Conservation (phyloP, 2,113 vertebrate species). For the Probosciger aterrimus region DNA sequence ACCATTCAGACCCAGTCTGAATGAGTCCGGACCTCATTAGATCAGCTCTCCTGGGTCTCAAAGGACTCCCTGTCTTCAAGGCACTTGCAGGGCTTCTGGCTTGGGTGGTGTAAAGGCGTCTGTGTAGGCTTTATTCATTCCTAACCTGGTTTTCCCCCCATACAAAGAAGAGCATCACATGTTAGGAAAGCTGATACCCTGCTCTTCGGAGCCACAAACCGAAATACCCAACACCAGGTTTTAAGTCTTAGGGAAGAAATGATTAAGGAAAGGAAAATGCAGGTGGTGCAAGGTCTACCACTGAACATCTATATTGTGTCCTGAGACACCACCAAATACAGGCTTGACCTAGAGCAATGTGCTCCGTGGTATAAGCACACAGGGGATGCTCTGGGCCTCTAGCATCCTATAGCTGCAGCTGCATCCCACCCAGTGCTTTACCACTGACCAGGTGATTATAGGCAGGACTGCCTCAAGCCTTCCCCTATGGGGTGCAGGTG, state of each 20-base stretch:
- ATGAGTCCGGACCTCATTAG: neutral
- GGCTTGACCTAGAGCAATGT: neutral
- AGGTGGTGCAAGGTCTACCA: neutral
- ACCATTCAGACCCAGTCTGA: neutral
- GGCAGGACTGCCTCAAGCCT: neutral
- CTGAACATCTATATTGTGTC: neutral
- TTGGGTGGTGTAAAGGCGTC: neutral
- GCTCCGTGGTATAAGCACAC: neutral
- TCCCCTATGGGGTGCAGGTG: neutral
- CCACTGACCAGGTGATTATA: neutral
- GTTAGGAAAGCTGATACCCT: neutral
- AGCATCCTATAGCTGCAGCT: neutral
- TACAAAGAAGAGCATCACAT: neutral
- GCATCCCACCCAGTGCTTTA: neutral
- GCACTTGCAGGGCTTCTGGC: neutral
- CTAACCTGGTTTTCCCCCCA: neutral
- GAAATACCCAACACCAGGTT: too few species aligned
- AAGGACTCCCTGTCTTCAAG: neutral
- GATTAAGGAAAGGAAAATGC: neutral
- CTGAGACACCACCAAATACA: neutral
- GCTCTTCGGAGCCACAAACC: neutral
- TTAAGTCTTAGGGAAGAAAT: neutral
- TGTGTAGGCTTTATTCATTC: neutral
- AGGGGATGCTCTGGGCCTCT: neutral
- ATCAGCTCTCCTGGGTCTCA: neutral